Evolutionary conservation across 2,113 vertebrate species (phyloP), one percentile per base, ranked within the genome.

Genomic region (Melospiza melodia): DNA sequence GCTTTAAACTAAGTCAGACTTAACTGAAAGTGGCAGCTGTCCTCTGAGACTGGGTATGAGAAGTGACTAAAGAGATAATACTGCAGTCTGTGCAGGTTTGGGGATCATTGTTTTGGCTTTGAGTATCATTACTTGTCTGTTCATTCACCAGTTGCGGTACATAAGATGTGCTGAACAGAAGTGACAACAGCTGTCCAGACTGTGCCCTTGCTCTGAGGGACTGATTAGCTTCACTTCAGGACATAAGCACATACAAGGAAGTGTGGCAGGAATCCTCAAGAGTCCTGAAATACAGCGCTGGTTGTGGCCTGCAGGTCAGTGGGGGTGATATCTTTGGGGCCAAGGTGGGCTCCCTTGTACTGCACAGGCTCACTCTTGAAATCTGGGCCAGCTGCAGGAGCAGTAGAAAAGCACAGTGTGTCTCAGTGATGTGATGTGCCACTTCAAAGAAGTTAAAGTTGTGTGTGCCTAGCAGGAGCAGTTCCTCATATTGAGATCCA

Each of bases 211-310:
- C 25, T 55, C 15, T 5, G 6, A 48, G 23, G 22, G 37, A 13
- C 48, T 22, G 33, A 8, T 27, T 4, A 49, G 11, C 52, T 57
- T 66, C n/a, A 19, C 14, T 18, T 44, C 14, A 23, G 46, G 27
- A 66, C 9, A 6, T 2, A 23, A 0, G 3, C 6, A 4, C 1
- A 0, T 30, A n/a, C 16, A 66, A 55, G 27, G 3, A 84, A n/a
- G 41, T 10, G 58, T 33, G n/a, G 19, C 61, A 71, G 43, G 37
- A n/a, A 31, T 19, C 16, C 23, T 65, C 27, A 33, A 14, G 57
- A 44, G 59, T 24, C 12, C 6, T 23, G 11, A 66, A 44, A 74
- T 14, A 22, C 4, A 13, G 12, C 10, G 33, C 15, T 8, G 8
- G 11, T 12, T 41, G 25, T 39, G 61, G 48, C 52, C 65, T 20